A percentile compares a stretch with the other conserved stretches of the same genome.
Evolutionary conservation across 2,113 vertebrate species (phyloP).

Genomic region (Corythornis vintsioides): DNA sequence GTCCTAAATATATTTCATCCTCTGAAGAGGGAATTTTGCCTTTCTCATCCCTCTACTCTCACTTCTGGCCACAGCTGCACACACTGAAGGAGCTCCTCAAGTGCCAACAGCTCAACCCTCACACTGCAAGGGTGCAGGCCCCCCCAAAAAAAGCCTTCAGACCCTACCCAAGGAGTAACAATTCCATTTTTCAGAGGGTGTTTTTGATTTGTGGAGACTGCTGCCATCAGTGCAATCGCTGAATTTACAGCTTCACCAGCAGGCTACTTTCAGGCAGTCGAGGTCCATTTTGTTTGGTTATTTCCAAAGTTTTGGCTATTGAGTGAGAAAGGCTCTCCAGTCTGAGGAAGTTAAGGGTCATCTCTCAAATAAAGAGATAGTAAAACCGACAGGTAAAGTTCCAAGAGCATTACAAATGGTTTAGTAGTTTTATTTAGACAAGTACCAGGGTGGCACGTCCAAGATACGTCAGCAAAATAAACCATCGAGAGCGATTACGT

Average conservation of each 20-base stretch:
- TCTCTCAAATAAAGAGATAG: not conserved
- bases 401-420: not conserved
- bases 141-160: not conserved
- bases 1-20: not conserved
- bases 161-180: not conserved
- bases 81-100: not conserved
- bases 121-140: not conserved
- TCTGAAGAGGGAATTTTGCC: not conserved
- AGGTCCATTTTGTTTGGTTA: not conserved
- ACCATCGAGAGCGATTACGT: not conserved
- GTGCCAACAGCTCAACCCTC: not conserved
- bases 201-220: not conserved
- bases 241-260: not conserved
- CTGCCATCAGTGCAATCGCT: not conserved
- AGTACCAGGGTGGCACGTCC: not conserved
- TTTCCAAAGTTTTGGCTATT: not conserved
- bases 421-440: not conserved
- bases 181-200: not conserved
- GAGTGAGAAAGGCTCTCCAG: not conserved
- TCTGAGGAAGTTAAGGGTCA: not conserved
- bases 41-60: conserved; percentile 10
- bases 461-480: not conserved
- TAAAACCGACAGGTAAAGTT: not conserved
- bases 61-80: not conserved
- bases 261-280: not conserved